A percentile compares a stretch with the other conserved stretches of the same genome.
Evolutionary conservation across 2,888 invertebrate genomes (phyloP).

Genomic region (Biston betularia): DNA sequence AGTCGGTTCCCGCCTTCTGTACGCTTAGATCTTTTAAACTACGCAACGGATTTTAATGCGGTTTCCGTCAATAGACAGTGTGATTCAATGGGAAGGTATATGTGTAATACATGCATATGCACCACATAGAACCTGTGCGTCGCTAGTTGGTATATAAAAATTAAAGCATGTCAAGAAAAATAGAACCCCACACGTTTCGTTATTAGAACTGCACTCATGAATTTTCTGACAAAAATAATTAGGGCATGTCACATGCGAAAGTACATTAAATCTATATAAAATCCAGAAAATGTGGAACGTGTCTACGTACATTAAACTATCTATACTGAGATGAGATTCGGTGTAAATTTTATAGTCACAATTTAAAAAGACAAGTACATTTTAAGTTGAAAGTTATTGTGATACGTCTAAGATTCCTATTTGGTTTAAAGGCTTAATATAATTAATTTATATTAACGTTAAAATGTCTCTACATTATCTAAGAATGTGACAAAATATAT

Average conservation of each 20-base stretch:
- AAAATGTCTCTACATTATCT: slow-evolving; percentile 13
- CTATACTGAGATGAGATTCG: not conserved
- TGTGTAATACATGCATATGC: too few relatives aligned
- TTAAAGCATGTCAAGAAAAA: too few relatives aligned
- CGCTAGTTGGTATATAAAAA: too few relatives aligned
- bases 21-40: too few relatives aligned
- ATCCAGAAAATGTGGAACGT: not conserved
- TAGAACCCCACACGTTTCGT: too few relatives aligned
- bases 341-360: slow-evolving; percentile 7
- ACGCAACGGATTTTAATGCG: too few relatives aligned
- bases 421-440: slow-evolving; percentile 29
- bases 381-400: slow-evolving; percentile 32
- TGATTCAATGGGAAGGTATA: too few relatives aligned
- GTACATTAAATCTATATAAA: too few relatives aligned
- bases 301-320: not conserved
- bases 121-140: too few relatives aligned
- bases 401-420: slow-evolving; percentile 36
- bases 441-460: slow-evolving; percentile 26
- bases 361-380: slow-evolving; percentile 24
- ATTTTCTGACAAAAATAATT: not conserved
- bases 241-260: not conserved
- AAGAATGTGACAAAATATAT: slow-evolving; percentile 15
- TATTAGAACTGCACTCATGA: not conserved
- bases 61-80: too few relatives aligned
- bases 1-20: too few relatives aligned